Evolutionary conservation across 2,888 invertebrate species (phyloP), one percentile per base, ranked within the genome.

Genomic region (Herminia tarsipennalis): DNA sequence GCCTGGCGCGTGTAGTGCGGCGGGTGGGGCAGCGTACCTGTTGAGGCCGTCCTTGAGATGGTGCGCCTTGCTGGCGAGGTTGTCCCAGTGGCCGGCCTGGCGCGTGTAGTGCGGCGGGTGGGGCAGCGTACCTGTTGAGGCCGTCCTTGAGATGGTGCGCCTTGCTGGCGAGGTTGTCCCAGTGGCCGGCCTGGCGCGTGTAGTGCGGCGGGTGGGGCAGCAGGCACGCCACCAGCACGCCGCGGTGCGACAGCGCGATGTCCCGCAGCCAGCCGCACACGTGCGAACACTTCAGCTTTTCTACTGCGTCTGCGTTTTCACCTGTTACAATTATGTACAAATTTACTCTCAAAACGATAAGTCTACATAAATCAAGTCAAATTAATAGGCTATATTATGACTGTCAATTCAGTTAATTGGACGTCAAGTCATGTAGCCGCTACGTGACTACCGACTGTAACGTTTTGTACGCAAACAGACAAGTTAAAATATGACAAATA

Each of bases 71-170:
- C n/a, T n/a, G n/a, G n/a, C n/a, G n/a, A n/a, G n/a, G n/a, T 96
- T 96, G 86, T 98, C 97, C 97, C 99, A 99, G 82, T 98, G 98
- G 3, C 99, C 99, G 14, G 98, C 99, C 55, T 99, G 97, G 63
- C 98, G 92, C 40, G 98, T 97, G 88, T 97, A 98, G 81, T 99
- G 98, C 6, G 98, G 96, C 41, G 99, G 99, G 92, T 98, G 98
- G 4, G 99, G 55, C 3, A 22, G 2, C n/a, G 2, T 46, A 86
- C 88, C 89, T 94, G 81, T 98, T 97, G 24, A 99, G 93, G 2
- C 99, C 99, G 79, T 99, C 98, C 83, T 97, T 98, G 12, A 99
- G 93, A 77, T 99, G 98, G 22, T 96, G 96, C 1, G 98, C 97
- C 73, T 95, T 93, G 22, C 96, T 95, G 25, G 96, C 96, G 52